Percentiles rank a stretch among this genome's conserved stretches.
phyloP scores from a whole-genome alignment of 2,797 vertebrate genomes.

The Novumbra hubbsi region DNA sequence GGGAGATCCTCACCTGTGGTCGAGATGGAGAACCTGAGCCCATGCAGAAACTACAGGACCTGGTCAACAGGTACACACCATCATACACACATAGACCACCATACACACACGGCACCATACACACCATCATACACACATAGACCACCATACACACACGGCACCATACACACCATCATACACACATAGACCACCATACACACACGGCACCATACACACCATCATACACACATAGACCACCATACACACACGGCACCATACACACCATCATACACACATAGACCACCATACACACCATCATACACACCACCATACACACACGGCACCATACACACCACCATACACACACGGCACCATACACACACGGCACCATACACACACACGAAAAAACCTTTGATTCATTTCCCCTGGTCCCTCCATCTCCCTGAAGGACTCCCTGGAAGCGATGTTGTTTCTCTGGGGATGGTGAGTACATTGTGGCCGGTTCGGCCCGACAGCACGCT shows the following conservation, averaged over 20 bases:
- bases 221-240: too few species aligned
- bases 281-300: too few species aligned
- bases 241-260: too few species aligned
- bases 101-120: too few species aligned
- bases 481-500: slow-evolving; percentile 92
- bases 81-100: too few species aligned
- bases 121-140: too few species aligned
- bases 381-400: not conserved
- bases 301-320: too few species aligned
- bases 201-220: not conserved
- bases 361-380: not conserved
- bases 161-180: not conserved
- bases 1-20: slow-evolving; percentile 95
- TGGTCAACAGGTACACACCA: slow-evolving; percentile 87
- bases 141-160: not conserved
- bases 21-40: slow-evolving; percentile 94
- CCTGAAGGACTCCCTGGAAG: slow-evolving; percentile 89
- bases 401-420: not conserved
- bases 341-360: not conserved
- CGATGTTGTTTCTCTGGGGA: slow-evolving; percentile 98
- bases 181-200: not conserved
- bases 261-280: not conserved
- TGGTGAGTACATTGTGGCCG: slow-evolving; percentile 95
- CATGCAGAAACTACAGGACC: slow-evolving; percentile 96
- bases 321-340: too few species aligned